These are phyloP conservation scores for Ovis aries DNA, from an alignment of 2,113 vertebrate genomes.

Conservation along the genomic window ARS-UI_Ramb_v3.0 NC_056079.1:20941001-20941500, in stretches of 20 bases:
- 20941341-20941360: not conserved
- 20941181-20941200: not conserved
- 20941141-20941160: not conserved
- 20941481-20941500: not conserved
- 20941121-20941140: not conserved
- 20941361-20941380: not conserved
- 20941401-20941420: not conserved
- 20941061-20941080: not conserved
- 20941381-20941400: not conserved
- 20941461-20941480: not conserved
- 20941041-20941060: not conserved
- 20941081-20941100: not conserved
- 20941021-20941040: not conserved
- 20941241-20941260: not conserved
- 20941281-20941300: not conserved
- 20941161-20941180: not conserved
- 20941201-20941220: not conserved
- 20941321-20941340: not conserved
- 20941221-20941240: not conserved
- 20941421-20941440: not conserved
- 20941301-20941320: not conserved
- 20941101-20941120: not conserved
- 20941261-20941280: not conserved
- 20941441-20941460: not conserved
- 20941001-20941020: not conserved